Evolutionary conservation across 1,140 invertebrate species (phyloP), one percentile per base, ranked within the genome.

Genomic region (Brachionus plicatilis): DNA sequence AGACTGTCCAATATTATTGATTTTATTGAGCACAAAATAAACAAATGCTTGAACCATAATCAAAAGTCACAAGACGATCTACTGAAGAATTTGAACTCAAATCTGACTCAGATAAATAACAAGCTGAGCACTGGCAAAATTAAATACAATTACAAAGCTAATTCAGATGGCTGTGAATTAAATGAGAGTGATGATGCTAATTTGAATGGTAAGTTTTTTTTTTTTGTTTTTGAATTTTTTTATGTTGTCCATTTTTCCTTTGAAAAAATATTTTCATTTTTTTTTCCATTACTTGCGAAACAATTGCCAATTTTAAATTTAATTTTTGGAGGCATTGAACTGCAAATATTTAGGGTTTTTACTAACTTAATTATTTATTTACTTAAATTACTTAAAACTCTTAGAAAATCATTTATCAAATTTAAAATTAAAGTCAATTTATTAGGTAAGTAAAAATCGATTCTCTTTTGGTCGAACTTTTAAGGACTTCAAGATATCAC

Each of bases 11-110:
- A 84, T 33, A 84, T 84, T 7, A 68, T 75, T 29, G 65, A 60
- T 9, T 84, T 84, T 56, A 84, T 84, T 56, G 70, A 84, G 33
- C 83, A 84, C 24, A 84, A 84, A 60, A 68, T 68, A 60, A 41
- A 65, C 50, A 68, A 82, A 82, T 82, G 53, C 24, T 47, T 82
- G 24, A 43, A 60, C 20, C 41, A 50, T 50, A 68, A 45, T 45
- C 50, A 68, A 82, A 82, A 68, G 6, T 45, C 37, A 45, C 53
- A 45, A 37, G 53, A 82, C 9, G 68, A 45, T 72, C 37, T 60
- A 65, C 20, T 60, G 7, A 68, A 82, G 20, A 82, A 82, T 65
- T 65, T 68, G 33, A 60, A 68, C 65, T 80, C 76, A 12, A 80
- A 56, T 80, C 45, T 80, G 27, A 56, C 76, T 14, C 56, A 56